phyloP scores from a whole-genome alignment of 2,113 vertebrate genomes.

The Terrapene triunguis region DNA sequence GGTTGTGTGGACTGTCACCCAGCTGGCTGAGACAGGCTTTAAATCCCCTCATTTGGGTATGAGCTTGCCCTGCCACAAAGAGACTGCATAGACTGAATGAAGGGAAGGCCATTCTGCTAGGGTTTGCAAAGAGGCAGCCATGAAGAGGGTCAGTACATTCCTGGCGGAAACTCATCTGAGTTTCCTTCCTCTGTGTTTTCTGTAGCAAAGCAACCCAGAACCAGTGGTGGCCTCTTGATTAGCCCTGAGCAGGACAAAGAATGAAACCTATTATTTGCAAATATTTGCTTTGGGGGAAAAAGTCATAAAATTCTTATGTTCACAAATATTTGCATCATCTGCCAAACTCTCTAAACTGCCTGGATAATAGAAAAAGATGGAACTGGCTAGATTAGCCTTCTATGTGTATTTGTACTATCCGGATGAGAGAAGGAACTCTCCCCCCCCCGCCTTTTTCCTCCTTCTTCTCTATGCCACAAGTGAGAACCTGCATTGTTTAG shows the following conservation, averaged over 20 bases:
- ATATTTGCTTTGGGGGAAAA: not conserved
- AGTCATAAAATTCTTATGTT: not conserved
- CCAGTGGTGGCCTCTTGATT: not conserved
- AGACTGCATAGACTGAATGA: not conserved
- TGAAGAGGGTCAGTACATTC: not conserved
- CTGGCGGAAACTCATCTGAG: not conserved
- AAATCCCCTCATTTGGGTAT: not conserved
- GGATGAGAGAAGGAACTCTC: not conserved
- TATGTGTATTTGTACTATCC: not conserved
- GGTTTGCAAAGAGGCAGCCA: not conserved
- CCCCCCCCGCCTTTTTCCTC: not conserved
- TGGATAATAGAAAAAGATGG: not conserved
- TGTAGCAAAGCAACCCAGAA: not conserved
- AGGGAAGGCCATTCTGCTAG: accelerated
- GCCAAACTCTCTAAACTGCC: not conserved
- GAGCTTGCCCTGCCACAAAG: not conserved
- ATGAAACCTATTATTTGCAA: not conserved
- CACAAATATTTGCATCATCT: not conserved
- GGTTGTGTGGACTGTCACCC: not conserved
- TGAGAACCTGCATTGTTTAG: not conserved
- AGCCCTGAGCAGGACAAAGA: not conserved
- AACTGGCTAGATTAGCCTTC: not conserved
- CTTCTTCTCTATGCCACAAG: not conserved
- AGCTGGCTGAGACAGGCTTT: not conserved
- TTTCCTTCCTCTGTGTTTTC: not conserved